Conservation (phyloP, 1,140 invertebrate genomes). For the Manduca sexta region DNA sequence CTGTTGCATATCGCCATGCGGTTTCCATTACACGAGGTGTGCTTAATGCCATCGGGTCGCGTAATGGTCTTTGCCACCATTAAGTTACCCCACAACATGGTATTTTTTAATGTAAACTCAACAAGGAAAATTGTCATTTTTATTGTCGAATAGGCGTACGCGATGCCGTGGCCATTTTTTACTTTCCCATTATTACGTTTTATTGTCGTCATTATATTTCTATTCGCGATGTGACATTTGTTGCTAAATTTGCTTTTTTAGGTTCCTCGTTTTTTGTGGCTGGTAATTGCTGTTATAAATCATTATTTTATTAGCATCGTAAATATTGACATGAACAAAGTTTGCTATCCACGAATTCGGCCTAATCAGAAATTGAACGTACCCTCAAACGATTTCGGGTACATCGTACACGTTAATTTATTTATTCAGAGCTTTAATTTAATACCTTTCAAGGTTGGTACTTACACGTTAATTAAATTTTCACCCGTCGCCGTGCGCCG, state of each 20-base stretch:
- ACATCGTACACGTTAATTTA: no score
- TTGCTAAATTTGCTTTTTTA: conserved; percentile 18
- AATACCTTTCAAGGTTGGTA: no score
- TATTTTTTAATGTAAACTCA: conserved; percentile 57
- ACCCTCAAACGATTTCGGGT: no score
- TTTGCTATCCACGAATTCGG: no score
- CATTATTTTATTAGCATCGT: no score
- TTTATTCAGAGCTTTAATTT: no score
- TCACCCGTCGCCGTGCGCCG: not conserved
- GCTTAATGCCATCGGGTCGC: conserved; percentile 44
- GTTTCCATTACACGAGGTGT: conserved; percentile 58
- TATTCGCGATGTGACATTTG: conserved; percentile 22
- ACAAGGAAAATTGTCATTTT: conserved; percentile 49
- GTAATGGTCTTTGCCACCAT: conserved; percentile 57
- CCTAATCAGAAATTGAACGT: no score
- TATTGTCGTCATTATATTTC: conserved; percentile 51
- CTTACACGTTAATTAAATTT: not conserved
- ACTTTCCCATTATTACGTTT: conserved; percentile 43
- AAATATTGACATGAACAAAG: no score
- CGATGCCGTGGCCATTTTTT: conserved; percentile 46
- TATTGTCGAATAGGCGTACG: conserved; percentile 47
- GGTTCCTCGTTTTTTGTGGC: conserved; percentile 5
- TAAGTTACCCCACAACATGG: conserved; percentile 44
- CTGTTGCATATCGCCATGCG: conserved; percentile 37
- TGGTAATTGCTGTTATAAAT: no score